Percentiles rank a stretch among this genome's conserved stretches.
Evolutionary conservation across 2,113 vertebrate species (phyloP).

Genomic region (Pachypanchax playfairii): DNA sequence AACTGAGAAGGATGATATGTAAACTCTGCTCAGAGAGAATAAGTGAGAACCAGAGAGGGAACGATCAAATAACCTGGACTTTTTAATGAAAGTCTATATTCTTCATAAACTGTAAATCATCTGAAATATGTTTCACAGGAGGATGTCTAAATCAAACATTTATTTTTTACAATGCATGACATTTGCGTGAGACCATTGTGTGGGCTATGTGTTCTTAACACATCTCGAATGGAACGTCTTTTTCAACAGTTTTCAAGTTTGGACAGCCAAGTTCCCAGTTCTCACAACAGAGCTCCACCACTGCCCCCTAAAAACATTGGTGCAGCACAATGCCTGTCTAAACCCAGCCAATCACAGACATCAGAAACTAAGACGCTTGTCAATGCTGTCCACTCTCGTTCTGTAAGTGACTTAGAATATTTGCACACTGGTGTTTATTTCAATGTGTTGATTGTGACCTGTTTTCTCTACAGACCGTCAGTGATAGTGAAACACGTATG

Average conservation of each 20-base stretch:
- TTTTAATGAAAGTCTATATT: no score
- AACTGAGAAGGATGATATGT: no score
- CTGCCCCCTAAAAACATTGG: conserved; percentile 63
- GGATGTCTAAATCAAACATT: no score
- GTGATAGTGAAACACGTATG: conserved; percentile 1
- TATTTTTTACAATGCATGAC: no score
- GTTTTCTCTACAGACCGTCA: conserved; percentile 33
- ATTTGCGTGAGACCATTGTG: no score
- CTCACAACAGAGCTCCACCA: conserved; percentile 46
- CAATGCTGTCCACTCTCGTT: conserved; percentile 15
- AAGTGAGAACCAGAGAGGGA: no score
- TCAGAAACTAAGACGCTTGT: conserved; percentile 1
- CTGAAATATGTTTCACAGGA: no score
- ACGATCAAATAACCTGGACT: no score
- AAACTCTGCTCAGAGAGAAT: no score
- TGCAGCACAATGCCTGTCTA: conserved; percentile 18
- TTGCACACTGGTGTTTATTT: background rate
- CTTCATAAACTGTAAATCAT: no score
- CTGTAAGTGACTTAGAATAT: conserved; percentile 29
- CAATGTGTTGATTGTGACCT: conserved; percentile 7
- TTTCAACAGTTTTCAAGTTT: conserved; percentile 59
- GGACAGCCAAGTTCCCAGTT: conserved; percentile 54
- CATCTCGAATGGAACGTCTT: background rate
- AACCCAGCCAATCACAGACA: conserved; percentile 1
- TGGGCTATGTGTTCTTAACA: background rate